A percentile compares a stretch with the other conserved stretches of the same genome.
Conservation (phyloP, 2,113 vertebrate genomes). For the Scalopus aquaticus region DNA sequence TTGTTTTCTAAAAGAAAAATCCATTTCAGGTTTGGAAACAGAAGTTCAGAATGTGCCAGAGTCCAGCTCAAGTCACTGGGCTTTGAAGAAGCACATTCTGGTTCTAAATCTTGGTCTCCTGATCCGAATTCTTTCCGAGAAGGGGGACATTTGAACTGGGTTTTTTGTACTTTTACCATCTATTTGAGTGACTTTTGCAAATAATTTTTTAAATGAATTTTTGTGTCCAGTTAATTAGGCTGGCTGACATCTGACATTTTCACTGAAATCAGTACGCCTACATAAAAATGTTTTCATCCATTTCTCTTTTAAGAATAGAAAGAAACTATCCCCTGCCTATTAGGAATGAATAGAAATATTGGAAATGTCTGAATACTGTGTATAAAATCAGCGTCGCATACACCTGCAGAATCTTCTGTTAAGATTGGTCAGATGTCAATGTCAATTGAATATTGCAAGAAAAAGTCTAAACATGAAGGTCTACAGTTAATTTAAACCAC, state of each 20-base stretch:
- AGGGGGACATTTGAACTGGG: background rate
- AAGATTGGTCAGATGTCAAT: background rate
- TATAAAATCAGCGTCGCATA: background rate
- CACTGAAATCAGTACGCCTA: background rate
- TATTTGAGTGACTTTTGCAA: background rate
- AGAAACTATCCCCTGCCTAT: background rate
- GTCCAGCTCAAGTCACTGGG: background rate
- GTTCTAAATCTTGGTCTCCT: background rate
- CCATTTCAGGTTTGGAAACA: background rate
- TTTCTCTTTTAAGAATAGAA: background rate
- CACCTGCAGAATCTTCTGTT: background rate
- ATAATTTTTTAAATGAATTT: background rate
- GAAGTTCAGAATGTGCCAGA: background rate
- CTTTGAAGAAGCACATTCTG: background rate
- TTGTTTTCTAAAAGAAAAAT: background rate
- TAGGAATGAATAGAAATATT: background rate
- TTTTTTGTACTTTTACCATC: background rate
- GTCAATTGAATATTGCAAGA: background rate
- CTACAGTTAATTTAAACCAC: conserved; percentile 67
- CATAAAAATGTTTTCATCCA: background rate
- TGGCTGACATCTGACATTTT: background rate
- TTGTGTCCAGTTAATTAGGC: background rate
- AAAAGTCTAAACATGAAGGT: background rate
- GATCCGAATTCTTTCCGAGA: background rate
- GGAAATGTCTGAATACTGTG: background rate